phyloP scores from a whole-genome alignment of 2,888 invertebrate genomes.

The Sturmia bella region DNA sequence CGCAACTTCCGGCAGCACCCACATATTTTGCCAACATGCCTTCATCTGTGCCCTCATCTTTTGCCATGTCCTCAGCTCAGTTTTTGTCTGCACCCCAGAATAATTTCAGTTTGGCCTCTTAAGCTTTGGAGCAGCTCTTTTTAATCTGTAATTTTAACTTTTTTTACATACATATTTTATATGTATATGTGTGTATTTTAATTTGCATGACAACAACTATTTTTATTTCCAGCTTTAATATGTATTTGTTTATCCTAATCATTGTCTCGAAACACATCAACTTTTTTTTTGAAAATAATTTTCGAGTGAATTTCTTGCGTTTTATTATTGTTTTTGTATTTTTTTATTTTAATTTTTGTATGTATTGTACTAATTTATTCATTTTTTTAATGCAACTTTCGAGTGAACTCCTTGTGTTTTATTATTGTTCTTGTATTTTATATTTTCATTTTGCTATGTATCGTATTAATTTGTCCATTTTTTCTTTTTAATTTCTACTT shows the following conservation, averaged over 20 bases:
- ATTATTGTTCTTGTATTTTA: too few species aligned
- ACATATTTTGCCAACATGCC: slow-evolving; percentile 33
- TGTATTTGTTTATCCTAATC: slow-evolving; percentile 41
- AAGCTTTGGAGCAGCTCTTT: slow-evolving; percentile 10
- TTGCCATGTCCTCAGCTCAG: slow-evolving; percentile 20
- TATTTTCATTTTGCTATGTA: too few species aligned
- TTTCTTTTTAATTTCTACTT: too few species aligned
- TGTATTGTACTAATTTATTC: slow-evolving; percentile 31
- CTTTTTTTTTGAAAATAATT: background rate
- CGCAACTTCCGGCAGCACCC: slow-evolving; percentile 30
- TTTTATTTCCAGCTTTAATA: slow-evolving; percentile 33
- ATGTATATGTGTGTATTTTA: slow-evolving; percentile 35
- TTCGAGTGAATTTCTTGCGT: slow-evolving; percentile 48
- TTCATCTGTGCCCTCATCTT: slow-evolving; percentile 20
- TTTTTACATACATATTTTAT: slow-evolving; percentile 33
- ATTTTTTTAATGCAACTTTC: slow-evolving; percentile 21
- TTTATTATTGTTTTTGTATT: slow-evolving; percentile 44
- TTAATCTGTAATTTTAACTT: slow-evolving; percentile 16
- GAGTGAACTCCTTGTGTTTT: too few species aligned
- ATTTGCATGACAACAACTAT: too few species aligned
- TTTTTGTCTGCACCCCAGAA: slow-evolving; percentile 24
- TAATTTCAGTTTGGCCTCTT: slow-evolving; percentile 30
- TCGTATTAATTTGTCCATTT: too few species aligned
- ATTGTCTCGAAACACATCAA: slow-evolving; percentile 32
- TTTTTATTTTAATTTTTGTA: slow-evolving; percentile 14